phyloP scores from a whole-genome alignment of 2,888 invertebrate species.

The Sialis lutaria region DNA sequence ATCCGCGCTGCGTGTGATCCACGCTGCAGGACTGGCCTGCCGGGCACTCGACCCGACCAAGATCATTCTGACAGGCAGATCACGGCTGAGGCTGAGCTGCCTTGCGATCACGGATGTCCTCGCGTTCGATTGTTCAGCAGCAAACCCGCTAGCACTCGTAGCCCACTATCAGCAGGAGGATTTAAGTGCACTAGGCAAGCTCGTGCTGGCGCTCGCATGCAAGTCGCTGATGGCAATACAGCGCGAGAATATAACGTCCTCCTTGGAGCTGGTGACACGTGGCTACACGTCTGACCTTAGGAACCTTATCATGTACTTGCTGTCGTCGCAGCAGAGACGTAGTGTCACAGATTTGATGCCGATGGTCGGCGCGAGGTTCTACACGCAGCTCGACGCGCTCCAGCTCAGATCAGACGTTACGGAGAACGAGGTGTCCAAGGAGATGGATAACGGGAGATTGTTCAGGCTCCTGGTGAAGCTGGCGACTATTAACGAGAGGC shows the following conservation, averaged over 20 bases:
- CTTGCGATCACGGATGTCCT: constrained; percentile 68
- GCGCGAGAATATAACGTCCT: constrained; percentile 71
- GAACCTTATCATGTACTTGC: constrained; percentile 80
- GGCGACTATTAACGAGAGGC: constrained; percentile 87
- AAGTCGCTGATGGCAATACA: constrained; percentile 76
- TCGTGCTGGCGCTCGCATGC: constrained; percentile 85
- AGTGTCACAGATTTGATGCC: constrained; percentile 96
- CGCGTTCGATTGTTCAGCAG: constrained; percentile 49
- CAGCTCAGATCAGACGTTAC: constrained; percentile 76
- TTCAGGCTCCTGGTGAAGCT: constrained; percentile 83
- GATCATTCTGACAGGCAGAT: constrained; percentile 60
- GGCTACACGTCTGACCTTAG: constrained; percentile 88
- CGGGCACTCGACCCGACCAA: constrained; percentile 85
- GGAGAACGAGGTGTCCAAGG: constrained; percentile 80
- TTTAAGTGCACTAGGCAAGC: constrained; percentile 73
- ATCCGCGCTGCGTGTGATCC: constrained; percentile 80
- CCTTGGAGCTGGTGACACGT: constrained; percentile 75
- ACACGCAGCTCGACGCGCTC: constrained; percentile 83
- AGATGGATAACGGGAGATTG: constrained; percentile 88
- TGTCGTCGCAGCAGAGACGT: constrained; percentile 47
- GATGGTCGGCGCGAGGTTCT: constrained; percentile 96
- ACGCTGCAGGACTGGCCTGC: constrained; percentile 57
- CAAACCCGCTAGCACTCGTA: constrained; percentile 45
- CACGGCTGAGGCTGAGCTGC: constrained; percentile 47
- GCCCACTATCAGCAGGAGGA: constrained; percentile 80